These are phyloP conservation scores for Valencia hispanica DNA, from an alignment of 2,797 vertebrate genomes.

Conservation along the genomic window DNA sequence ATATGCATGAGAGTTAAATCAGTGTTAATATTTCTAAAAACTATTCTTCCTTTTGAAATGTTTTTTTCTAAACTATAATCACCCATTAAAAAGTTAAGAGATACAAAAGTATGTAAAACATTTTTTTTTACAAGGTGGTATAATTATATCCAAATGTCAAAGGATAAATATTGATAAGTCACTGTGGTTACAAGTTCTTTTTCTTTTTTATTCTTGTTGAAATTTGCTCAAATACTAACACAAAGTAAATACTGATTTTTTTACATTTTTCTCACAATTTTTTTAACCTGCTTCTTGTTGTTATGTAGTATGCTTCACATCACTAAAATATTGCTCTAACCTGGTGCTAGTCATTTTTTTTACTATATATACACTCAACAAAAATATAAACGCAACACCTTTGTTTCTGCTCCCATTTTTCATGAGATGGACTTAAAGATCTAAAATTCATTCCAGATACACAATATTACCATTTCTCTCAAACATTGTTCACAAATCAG, in stretches of 20 bases:
- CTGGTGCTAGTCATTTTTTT: background rate
- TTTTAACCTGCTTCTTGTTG: background rate
- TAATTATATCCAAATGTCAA: background rate
- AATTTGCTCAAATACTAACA: background rate
- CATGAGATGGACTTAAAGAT: too few species aligned
- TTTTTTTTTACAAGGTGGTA: background rate
- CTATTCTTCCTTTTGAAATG: background rate
- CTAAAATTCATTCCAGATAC: too few species aligned
- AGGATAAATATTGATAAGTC: background rate
- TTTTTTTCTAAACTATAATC: background rate
- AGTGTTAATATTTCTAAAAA: background rate
- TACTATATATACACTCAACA: too few species aligned
- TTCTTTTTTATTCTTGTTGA: background rate
- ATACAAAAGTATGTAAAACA: background rate
- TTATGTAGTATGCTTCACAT: background rate
- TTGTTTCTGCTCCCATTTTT: too few species aligned
- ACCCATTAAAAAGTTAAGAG: background rate
- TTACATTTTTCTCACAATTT: too few species aligned
- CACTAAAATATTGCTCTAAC: constrained; percentile 1
- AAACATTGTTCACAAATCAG: too few species aligned
- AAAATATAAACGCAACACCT: too few species aligned
- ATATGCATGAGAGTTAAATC: background rate
- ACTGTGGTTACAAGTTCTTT: background rate
- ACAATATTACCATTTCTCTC: too few species aligned
- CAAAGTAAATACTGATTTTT: background rate